These are phyloP conservation scores for Zophobas atratus DNA, from an alignment of 1,140 invertebrate species.

Conservation along the genomic window DNA sequence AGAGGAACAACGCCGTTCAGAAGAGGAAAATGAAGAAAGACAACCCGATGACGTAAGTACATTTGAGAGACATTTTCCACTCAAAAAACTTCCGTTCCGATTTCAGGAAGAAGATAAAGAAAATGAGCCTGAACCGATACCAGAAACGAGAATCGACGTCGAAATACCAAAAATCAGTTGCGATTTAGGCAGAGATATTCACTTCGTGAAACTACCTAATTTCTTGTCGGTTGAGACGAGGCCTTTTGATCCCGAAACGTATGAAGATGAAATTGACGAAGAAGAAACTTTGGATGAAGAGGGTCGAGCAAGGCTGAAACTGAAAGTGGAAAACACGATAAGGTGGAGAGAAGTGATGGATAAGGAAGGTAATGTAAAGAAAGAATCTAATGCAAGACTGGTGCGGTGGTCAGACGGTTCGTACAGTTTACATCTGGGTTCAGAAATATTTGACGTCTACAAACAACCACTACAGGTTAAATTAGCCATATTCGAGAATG, in stretches of 20 bases:
- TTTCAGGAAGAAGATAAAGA: conserved; percentile 75
- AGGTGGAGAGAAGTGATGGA: conserved; percentile 93
- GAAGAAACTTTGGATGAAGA: conserved; percentile 99
- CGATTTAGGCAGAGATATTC: conserved; percentile 91
- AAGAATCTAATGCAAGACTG: conserved; percentile 96
- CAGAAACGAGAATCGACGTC: conserved; percentile 96
- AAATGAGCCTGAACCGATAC: conserved; percentile 83
- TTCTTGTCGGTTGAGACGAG: conserved; percentile 93
- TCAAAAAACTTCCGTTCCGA: conserved; percentile 47
- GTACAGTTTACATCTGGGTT: conserved; percentile 96
- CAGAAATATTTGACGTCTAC: conserved; percentile 98
- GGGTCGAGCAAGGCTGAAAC: conserved; percentile 91
- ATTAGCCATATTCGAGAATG: neutral
- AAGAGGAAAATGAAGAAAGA: conserved; percentile 69
- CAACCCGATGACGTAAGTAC: conserved; percentile 56
- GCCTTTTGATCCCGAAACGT: conserved; percentile 95
- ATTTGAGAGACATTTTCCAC: neutral
- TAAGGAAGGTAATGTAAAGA: conserved; percentile 86
- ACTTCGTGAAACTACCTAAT: conserved; percentile 96
- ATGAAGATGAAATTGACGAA: conserved; percentile 99
- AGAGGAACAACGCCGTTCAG: conserved; percentile 60
- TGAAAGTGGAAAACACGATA: conserved; percentile 98
- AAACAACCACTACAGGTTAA: conserved; percentile 88
- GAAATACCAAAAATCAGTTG: conserved; percentile 96
- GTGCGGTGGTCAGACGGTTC: conserved; percentile 98